Base-by-base conservation (phyloP, 2,113 vertebrate genomes). In the Ascaphus truei region DNA sequence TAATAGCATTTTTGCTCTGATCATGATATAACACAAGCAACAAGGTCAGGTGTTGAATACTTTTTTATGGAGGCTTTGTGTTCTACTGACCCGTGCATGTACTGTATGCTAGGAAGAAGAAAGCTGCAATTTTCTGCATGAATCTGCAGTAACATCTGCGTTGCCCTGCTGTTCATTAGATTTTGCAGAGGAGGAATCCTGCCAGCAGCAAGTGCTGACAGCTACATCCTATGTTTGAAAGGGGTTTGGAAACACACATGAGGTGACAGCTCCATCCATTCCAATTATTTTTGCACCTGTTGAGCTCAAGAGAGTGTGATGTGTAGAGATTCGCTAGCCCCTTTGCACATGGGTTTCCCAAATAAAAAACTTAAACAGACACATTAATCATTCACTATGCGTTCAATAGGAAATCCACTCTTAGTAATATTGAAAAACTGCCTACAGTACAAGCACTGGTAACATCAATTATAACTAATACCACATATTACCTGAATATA, bases 381-480 rank as follows among this genome's bases (percentile, higher is more conserved):
- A 0, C 0, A 2, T 63, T 58, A 30, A 22, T 16, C 59, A 22
- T 43, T 52, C 34, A 48, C 18, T 0, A 62, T 65, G 33, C 1
- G 1, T 11, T 68, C 62, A 13, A 36, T 3, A 2, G 0, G 2
- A 63, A 63, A 71, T 51, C 20, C 33, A 55, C 5, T 57, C 47
- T 1, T 68, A 11, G 69, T 52, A 55, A 36, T 68, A 68, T 68
- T 68, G 55, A 51, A 68, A 68, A 50, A 29, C 55, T 50, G 22
- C n/a, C 25, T 47, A 36, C 23, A 68, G 60, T 47, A 36, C 23
- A 68, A 68, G 43, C 55, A 67, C 39, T 45, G 25, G 52, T 39
- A 23, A 59, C 43, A 51, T 60, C 55, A 59, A 68, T 60, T 50
- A 31, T 26, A 52, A 10, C 53, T 58, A 60, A 50, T 60, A 22